Conservation (phyloP, 2,888 invertebrate genomes). For the Panopea generosa region DNA sequence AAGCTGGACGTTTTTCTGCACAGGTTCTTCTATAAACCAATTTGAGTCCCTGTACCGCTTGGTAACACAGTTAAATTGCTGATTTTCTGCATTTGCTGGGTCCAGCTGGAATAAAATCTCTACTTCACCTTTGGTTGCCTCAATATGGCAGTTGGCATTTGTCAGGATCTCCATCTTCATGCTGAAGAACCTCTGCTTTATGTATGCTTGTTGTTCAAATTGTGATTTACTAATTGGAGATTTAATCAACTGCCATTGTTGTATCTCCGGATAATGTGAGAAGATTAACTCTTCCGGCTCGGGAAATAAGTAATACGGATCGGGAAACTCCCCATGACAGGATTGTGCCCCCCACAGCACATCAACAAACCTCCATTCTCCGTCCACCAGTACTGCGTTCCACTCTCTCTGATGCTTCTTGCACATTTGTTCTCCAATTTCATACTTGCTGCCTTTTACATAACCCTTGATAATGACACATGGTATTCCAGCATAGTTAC, state of each 20-base stretch:
- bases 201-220: constrained; percentile 73
- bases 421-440: constrained; percentile 66
- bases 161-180: constrained; percentile 68
- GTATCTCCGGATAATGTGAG: constrained; percentile 74
- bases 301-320: constrained; percentile 76
- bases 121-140: constrained; percentile 67
- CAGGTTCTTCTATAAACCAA: constrained; percentile 15
- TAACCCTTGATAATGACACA: constrained; percentile 76
- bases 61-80: constrained; percentile 70
- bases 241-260: constrained; percentile 76
- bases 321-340: constrained; percentile 48
- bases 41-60: constrained; percentile 7
- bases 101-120: constrained; percentile 71
- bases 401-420: constrained; percentile 54
- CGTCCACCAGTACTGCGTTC: constrained; percentile 58
- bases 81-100: constrained; percentile 41
- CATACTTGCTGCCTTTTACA: constrained; percentile 76
- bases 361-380: constrained; percentile 53
- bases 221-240: constrained; percentile 62
- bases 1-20: constrained; percentile 40
- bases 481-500: constrained; percentile 67
- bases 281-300: constrained; percentile 75
- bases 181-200: constrained; percentile 77
- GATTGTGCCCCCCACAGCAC: constrained; percentile 59
- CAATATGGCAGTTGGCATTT: constrained; percentile 63